phyloP scores from a whole-genome alignment of 2,113 vertebrate species.

The Lagopus muta region DNA sequence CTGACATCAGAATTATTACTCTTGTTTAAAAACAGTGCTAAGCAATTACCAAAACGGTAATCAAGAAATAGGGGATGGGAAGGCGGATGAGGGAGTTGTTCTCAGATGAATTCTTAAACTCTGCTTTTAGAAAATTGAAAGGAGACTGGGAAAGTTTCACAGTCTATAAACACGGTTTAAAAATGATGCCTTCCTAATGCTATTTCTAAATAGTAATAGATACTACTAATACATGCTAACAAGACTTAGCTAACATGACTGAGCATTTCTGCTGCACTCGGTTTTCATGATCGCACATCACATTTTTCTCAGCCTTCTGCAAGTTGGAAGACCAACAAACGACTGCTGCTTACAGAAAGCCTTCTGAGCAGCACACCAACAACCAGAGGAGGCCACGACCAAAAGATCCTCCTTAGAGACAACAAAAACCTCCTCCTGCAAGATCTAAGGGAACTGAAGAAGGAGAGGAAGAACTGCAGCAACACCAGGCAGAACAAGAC shows the following conservation, averaged over 20 bases:
- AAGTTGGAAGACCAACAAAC: background rate
- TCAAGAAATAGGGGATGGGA: background rate
- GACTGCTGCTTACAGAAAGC: background rate
- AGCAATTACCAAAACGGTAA: background rate
- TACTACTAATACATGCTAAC: too few relatives aligned
- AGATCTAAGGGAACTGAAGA: background rate
- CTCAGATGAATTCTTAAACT: background rate
- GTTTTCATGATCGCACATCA: background rate
- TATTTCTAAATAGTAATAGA: background rate
- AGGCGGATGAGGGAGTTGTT: background rate
- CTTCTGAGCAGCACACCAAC: background rate
- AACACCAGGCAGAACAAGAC: background rate
- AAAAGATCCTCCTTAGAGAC: background rate
- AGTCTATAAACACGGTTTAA: background rate
- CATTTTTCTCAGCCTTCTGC: background rate
- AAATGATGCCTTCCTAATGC: background rate
- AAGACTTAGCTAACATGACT: too few relatives aligned
- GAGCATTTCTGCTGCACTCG: too few relatives aligned
- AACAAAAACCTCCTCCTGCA: background rate
- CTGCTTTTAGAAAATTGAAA: background rate
- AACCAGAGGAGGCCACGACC: background rate
- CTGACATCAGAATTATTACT: slow-evolving; percentile 1
- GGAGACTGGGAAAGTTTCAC: background rate
- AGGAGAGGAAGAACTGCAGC: background rate
- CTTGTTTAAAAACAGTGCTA: background rate